Evolutionary conservation across 2,888 invertebrate genomes (phyloP).

Genomic region (Entomobrya multifasciata): DNA sequence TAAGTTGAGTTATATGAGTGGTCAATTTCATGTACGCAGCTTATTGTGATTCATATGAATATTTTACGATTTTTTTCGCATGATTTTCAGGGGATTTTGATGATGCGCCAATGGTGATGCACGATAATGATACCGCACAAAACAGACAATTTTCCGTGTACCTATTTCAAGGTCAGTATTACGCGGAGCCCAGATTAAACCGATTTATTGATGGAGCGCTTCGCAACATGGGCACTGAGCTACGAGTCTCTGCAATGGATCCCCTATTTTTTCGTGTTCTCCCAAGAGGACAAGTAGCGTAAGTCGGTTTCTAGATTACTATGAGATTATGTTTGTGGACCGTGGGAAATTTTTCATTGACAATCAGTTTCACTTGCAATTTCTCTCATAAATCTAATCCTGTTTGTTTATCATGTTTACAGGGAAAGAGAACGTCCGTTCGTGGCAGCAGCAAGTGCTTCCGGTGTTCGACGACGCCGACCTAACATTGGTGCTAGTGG

Average conservation of each 20-base stretch:
- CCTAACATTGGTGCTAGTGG: slow-evolving; percentile 15
- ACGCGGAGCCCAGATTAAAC: slow-evolving; percentile 78
- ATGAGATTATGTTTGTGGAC: neutral
- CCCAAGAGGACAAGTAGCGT: slow-evolving; percentile 77
- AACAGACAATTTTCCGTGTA: slow-evolving; percentile 76
- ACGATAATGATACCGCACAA: slow-evolving; percentile 15
- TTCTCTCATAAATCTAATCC: neutral
- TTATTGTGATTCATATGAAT: too few relatives aligned
- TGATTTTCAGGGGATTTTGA: slow-evolving; percentile 37
- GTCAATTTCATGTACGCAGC: too few relatives aligned
- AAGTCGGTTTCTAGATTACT: slow-evolving; percentile 67
- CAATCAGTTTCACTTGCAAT: slow-evolving; percentile 49
- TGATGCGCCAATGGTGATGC: neutral
- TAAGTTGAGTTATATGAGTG: slow-evolving; percentile 48
- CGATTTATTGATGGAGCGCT: slow-evolving; percentile 78
- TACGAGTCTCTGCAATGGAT: slow-evolving; percentile 76
- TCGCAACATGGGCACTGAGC: slow-evolving; percentile 76
- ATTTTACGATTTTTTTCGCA: too few relatives aligned
- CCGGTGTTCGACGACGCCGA: slow-evolving; percentile 54
- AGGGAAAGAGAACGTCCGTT: slow-evolving; percentile 56
- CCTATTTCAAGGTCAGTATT: slow-evolving; percentile 79
- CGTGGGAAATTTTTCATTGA: slow-evolving; percentile 52
- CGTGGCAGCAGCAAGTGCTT: slow-evolving; percentile 21
- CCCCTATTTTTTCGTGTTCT: slow-evolving; percentile 79
- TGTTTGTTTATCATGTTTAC: neutral